Evolutionary conservation across 2,113 vertebrate species (phyloP), one percentile per base, ranked within the genome.

Genomic region (Catharus minimus): DNA sequence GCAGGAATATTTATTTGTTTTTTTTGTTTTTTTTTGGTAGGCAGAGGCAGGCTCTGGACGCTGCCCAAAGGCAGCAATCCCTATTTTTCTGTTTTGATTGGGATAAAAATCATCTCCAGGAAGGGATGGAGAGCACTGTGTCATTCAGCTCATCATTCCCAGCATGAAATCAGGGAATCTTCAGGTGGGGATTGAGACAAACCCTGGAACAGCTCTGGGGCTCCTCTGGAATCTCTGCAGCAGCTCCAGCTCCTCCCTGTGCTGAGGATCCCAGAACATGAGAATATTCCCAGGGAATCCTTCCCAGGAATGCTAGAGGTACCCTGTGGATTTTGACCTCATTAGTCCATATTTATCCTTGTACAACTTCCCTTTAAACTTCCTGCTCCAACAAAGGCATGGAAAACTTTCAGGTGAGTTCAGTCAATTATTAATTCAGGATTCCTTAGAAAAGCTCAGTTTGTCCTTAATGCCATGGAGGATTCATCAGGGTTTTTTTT

Each of bases 101-200:
- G 21, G 28, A 17, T 65, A 5, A 62, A 62, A 50, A 39, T 62
- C 73, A 21, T 20, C 56, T 47, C 55, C 38, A 41, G 22, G 46
- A 7, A 2, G 2, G 24, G 43, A 26, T 13, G 60, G 88, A 39
- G 64, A 33, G 13, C 8, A 0, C 15, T 2, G 13, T 0, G 0
- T 15, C 41, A 10, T 12, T 32, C 28, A 91, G 47, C 36, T 43
- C 24, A 14, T 30, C 7, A 1, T 2, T 61, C 61, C 5, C 14
- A n/a, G 24, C 7, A 3, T 0, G 30, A 44, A 79, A 73, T n/a
- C 8, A 21, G 50, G 46, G 5, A 0, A 2, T 38, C 73, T 53
- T 36, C 20, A 7, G 7, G 38, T 0, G 1, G 38, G 20, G 21
- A 28, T 32, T 13, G 58, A 61, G 43, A 32, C 26, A 64, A 82